Evolutionary conservation across 2,888 invertebrate species (phyloP).

Genomic region (Aphodius granarius): DNA sequence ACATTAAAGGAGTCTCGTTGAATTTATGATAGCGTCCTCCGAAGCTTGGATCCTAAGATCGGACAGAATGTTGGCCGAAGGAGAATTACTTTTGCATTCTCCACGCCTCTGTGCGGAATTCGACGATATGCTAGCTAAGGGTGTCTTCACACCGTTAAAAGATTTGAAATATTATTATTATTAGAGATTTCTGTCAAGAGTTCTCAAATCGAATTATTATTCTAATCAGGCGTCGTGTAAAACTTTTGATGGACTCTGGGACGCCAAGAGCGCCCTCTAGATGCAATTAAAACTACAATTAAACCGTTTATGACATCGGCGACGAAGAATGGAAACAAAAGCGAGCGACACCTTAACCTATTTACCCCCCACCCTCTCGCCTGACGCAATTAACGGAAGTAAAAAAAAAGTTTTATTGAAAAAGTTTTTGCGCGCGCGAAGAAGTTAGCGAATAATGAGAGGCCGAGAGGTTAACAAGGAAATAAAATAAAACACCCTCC

Average conservation of each 20-base stretch:
- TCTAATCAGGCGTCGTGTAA: background rate
- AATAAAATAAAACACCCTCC: background rate
- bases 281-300: background rate
- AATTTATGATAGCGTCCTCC: background rate
- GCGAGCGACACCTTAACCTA: background rate
- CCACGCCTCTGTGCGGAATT: background rate
- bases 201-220: background rate
- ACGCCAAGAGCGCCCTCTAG: background rate
- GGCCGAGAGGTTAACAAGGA: background rate
- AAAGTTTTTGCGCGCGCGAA: background rate
- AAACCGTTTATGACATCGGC: background rate
- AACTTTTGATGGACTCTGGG: background rate
- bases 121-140: background rate
- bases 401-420: background rate
- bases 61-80: background rate
- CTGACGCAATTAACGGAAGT: background rate
- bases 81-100: background rate
- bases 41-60: background rate
- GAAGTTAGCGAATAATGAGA: background rate
- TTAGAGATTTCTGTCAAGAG: background rate
- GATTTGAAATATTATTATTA: background rate
- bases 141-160: background rate
- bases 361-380: background rate
- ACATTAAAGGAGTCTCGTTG: background rate
- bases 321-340: background rate